phyloP scores from a whole-genome alignment of 2,888 invertebrate genomes.

The Zaprionus bogoriensis region DNA sequence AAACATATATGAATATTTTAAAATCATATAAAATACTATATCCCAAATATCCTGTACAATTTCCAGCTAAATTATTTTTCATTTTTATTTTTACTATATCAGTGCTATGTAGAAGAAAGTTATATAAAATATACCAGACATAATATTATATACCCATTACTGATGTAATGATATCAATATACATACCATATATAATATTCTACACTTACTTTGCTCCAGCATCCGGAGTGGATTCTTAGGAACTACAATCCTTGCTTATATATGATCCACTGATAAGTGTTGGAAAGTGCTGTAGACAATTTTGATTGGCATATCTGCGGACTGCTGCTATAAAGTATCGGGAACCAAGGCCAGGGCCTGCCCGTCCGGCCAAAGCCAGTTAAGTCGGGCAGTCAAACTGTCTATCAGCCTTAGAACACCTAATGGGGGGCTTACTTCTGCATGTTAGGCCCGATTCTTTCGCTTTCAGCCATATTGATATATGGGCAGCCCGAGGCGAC shows the following conservation, averaged over 20 bases:
- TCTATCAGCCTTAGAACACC: conserved; percentile 28
- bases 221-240: not conserved
- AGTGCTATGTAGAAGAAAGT: no score
- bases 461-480: conserved; percentile 16
- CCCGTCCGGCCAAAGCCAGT: no score
- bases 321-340: not conserved
- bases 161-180: no score
- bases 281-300: not conserved
- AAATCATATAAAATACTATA: no score
- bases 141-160: no score
- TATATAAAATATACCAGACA: no score
- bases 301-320: conserved; percentile 3
- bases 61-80: no score
- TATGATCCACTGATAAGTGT: not conserved
- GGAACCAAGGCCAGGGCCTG: conserved; percentile 2
- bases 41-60: no score
- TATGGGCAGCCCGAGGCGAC: no score
- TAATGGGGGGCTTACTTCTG: conserved; percentile 8
- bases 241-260: not conserved
- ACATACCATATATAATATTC: no score
- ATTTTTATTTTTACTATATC: no score
- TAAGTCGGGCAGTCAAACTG: conserved; percentile 42
- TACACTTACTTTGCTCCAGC: not conserved
- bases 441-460: not conserved
- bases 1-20: no score